phyloP scores from a whole-genome alignment of 2,888 invertebrate genomes.

The Dione vanillae region DNA sequence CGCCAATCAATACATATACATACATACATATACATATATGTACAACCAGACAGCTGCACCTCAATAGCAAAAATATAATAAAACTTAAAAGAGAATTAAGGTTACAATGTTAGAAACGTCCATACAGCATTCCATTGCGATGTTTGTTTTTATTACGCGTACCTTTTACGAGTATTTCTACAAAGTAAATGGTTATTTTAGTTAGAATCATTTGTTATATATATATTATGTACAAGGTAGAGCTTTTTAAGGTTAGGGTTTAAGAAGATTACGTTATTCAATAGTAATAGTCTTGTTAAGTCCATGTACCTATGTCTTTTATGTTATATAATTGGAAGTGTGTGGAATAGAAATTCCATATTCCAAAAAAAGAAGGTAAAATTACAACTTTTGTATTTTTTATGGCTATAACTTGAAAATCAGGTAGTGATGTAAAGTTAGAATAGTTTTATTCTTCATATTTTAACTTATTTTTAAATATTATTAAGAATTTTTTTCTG shows the following conservation, averaged over 20 bases:
- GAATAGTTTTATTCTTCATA: no score
- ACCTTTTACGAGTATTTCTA: conserved; percentile 45
- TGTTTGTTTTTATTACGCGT: conserved; percentile 46
- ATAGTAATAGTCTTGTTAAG: conserved; percentile 7
- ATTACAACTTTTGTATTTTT: no score
- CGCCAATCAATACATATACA: no score
- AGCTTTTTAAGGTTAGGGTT: neutral
- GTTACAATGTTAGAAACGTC: conserved; percentile 40
- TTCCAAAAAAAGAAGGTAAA: neutral
- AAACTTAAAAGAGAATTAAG: conserved; percentile 22
- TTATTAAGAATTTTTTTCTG: no score
- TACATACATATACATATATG: neutral
- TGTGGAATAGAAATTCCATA: neutral
- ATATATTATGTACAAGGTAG: conserved; percentile 1
- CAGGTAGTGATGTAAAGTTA: no score
- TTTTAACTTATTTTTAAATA: no score
- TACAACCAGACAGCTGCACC: neutral
- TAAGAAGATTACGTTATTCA: conserved; percentile 13
- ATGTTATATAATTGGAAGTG: neutral
- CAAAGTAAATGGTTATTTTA: conserved; percentile 40
- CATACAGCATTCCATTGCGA: conserved; percentile 36
- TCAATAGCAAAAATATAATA: conserved; percentile 21
- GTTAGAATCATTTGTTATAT: conserved; percentile 39
- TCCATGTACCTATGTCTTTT: neutral
- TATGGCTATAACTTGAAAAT: no score